Conservation (phyloP, 2,113 vertebrate genomes). For the Corvus moneduloides region DNA sequence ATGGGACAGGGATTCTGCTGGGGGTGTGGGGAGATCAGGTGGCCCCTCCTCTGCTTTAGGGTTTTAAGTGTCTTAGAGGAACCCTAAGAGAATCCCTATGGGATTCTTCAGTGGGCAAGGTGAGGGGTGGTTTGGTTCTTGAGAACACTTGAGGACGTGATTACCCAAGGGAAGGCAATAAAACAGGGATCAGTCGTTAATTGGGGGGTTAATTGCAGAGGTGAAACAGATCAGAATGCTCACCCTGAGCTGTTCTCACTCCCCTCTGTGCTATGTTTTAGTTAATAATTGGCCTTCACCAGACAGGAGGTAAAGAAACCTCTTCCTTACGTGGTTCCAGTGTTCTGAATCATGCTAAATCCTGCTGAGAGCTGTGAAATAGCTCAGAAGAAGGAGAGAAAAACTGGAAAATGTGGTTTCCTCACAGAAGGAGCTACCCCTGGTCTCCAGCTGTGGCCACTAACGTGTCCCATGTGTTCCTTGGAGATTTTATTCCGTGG, state of each 20-base stretch:
- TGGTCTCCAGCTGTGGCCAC: background rate
- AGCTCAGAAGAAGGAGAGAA: background rate
- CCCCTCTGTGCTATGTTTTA: background rate
- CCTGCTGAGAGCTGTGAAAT: background rate
- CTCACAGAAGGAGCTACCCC: background rate
- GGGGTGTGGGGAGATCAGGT: fast-evolving
- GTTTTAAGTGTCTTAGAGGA: background rate
- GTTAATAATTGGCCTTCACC: background rate
- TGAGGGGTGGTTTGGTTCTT: background rate
- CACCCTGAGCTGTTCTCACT: background rate
- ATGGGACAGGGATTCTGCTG: background rate
- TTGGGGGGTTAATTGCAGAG: background rate
- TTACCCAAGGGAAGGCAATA: background rate
- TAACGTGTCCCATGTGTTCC: background rate
- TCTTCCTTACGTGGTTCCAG: background rate
- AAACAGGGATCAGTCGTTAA: background rate
- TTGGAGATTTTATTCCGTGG: background rate
- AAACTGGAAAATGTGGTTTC: background rate
- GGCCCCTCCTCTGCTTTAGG: background rate
- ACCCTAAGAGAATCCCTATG: background rate
- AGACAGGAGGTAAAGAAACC: background rate
- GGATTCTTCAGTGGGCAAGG: background rate
- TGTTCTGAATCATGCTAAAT: background rate
- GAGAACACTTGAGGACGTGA: fast-evolving
- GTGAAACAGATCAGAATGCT: background rate